These are phyloP conservation scores for Schizotus pectinicornis DNA, from an alignment of 2,888 invertebrate species.

Conservation along the genomic window DNA sequence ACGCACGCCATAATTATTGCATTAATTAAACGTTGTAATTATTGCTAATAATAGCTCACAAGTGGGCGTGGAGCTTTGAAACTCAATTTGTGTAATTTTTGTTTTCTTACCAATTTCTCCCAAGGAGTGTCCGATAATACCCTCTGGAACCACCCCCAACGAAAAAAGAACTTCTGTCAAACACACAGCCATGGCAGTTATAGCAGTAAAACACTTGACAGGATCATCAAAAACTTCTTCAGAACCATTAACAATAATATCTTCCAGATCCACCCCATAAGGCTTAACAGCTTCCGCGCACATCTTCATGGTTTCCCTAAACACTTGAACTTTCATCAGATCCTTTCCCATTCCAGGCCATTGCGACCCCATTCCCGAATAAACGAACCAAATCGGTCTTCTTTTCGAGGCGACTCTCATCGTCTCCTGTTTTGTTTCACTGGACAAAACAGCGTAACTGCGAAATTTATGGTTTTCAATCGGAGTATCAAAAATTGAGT, in stretches of 20 bases:
- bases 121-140: slow-evolving; percentile 92
- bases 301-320: slow-evolving; percentile 63
- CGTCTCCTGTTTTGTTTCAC: slow-evolving; percentile 4
- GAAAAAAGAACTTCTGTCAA: slow-evolving; percentile 81
- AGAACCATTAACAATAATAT: slow-evolving; percentile 60
- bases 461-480: slow-evolving; percentile 77
- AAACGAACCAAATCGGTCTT: slow-evolving; percentile 68
- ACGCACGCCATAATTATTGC: too few relatives aligned
- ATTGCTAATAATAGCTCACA: neutral
- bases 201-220: slow-evolving; percentile 65
- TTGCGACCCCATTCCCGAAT: slow-evolving; percentile 73
- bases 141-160: slow-evolving; percentile 81
- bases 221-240: slow-evolving; percentile 61
- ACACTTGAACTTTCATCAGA: slow-evolving; percentile 65
- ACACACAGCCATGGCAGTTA: slow-evolving; percentile 71
- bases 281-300: slow-evolving; percentile 61
- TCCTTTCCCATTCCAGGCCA: slow-evolving; percentile 69
- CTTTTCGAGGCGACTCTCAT: slow-evolving; percentile 6
- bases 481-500: slow-evolving; percentile 70
- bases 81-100: neutral
- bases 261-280: slow-evolving; percentile 62
- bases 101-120: slow-evolving; percentile 73
- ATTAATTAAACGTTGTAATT: neutral
- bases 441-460: slow-evolving; percentile 74
- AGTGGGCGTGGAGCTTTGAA: neutral